phyloP scores from a whole-genome alignment of 2,797 vertebrate species.

The Lacerta agilis region DNA sequence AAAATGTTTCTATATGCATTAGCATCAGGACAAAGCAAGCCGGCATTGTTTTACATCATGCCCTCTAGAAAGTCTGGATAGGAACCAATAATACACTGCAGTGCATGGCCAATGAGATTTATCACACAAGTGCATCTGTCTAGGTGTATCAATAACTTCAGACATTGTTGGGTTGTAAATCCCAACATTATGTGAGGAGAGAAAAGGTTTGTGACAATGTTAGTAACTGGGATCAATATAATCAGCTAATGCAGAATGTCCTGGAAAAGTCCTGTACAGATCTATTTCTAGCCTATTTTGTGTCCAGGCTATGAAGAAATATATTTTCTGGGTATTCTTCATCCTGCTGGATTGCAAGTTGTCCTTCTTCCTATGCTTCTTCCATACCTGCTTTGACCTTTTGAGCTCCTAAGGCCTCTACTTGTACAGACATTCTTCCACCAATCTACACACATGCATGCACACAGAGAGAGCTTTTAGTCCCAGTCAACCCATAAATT shows the following conservation, averaged over 20 bases:
- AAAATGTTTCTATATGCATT: slow-evolving; percentile 52
- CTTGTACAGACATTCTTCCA: not conserved
- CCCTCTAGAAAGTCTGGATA: not conserved
- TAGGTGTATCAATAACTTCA: slow-evolving; percentile 39
- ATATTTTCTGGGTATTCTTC: not conserved
- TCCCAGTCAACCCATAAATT: not conserved
- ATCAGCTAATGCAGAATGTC: slow-evolving; percentile 37
- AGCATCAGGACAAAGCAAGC: slow-evolving; percentile 28
- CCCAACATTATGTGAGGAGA: slow-evolving; percentile 19
- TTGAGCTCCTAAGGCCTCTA: not conserved
- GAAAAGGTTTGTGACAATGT: slow-evolving; percentile 39
- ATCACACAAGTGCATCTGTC: slow-evolving; percentile 36
- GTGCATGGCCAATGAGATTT: slow-evolving; percentile 37
- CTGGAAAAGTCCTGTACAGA: slow-evolving; percentile 24
- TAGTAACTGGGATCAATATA: slow-evolving; percentile 43
- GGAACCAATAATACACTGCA: slow-evolving; percentile 19
- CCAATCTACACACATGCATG: not conserved
- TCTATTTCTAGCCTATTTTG: slow-evolving; percentile 10
- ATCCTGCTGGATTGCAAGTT: not conserved
- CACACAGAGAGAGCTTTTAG: not conserved
- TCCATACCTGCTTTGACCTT: not conserved
- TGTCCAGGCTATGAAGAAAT: not conserved
- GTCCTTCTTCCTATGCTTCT: not conserved
- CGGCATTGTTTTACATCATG: slow-evolving; percentile 2
- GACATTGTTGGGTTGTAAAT: slow-evolving; percentile 30